Base-by-base conservation (phyloP, 2,797 vertebrate genomes). In the Garrulus glandarius region DNA sequence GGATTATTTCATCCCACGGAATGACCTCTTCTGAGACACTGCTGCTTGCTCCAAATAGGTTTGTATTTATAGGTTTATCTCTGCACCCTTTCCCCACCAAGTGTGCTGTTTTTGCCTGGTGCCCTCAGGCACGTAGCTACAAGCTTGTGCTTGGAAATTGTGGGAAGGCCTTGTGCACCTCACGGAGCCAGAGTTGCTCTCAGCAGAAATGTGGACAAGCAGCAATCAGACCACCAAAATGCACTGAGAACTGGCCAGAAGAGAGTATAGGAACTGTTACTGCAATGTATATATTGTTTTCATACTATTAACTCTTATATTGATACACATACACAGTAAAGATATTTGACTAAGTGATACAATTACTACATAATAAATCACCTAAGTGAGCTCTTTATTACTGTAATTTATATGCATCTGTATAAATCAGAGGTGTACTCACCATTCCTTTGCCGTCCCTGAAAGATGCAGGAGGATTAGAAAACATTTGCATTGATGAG, bases 401-500 rank as follows among this genome's bases (percentile, higher is more conserved):
- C 23, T 69, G 36, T 72, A 55, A 65, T 95, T 87, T 72, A 27
- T 61, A 65, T 47, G 23, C 59, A 26, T 67, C 21, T 68, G 17
- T 68, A 55, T 84, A 82, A 95, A 79, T 74, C 37, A 49, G 44
- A 84, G 24, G 30, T 53, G 23, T 71, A 56, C 19, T 91, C 29
- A 14, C 49, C 6, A n/a, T 71, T 95, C 30, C 84, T 53, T 89
- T 87, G 68, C 92, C 11, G 14, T 60, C 60, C 18, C 41, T 74
- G 84, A 80, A 92, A 87, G 74, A 76, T 79, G 85, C 74, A 74
- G 32, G 63, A 67, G 85, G 91, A 95, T 96, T 93, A 95, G 71
- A 84, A 95, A 77, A 79, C 39, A 87, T 92, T 95, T 96, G 90
- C 74, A 77, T 77, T 91, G 87, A 91, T 93, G 85, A 94, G n/a